These are phyloP conservation scores for Bimastos eiseni DNA, from an alignment of 2,888 invertebrate genomes.

Conservation along the genomic window DNA sequence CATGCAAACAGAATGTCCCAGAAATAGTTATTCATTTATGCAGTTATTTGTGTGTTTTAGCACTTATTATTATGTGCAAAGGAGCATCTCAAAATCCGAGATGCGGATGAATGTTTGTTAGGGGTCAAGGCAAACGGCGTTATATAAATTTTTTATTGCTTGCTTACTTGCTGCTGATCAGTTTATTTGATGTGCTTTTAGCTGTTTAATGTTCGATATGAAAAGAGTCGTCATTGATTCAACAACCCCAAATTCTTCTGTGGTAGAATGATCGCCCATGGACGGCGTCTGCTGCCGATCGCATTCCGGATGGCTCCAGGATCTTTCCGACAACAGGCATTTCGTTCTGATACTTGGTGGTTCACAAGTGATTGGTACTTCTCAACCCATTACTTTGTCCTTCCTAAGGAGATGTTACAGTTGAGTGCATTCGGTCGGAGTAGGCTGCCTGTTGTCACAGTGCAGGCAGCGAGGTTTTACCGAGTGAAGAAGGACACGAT, in stretches of 20 bases:
- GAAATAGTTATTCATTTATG: not conserved
- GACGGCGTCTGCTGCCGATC: slow-evolving; percentile 69
- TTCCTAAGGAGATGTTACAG: not conserved
- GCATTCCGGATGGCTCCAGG: slow-evolving; percentile 72
- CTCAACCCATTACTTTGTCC: not conserved
- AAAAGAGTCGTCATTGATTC: not conserved
- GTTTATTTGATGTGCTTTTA: not conserved
- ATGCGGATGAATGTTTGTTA: not conserved
- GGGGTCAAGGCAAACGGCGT: too few relatives aligned
- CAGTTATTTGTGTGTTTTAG: not conserved
- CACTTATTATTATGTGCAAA: not conserved
- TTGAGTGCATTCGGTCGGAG: not conserved
- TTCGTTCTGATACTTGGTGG: not conserved
- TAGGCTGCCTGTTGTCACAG: not conserved
- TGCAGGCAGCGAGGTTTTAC: not conserved
- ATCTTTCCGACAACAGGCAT: not conserved
- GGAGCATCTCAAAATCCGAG: not conserved
- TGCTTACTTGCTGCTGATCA: too few relatives aligned
- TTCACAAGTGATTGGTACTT: too few relatives aligned
- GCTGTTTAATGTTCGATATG: not conserved
- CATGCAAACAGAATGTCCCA: not conserved
- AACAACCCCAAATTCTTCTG: not conserved
- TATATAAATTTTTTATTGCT: too few relatives aligned
- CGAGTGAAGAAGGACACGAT: not conserved
- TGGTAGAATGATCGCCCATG: not conserved